A percentile compares a stretch with the other conserved stretches of the same genome.
Evolutionary conservation across 2,888 invertebrate species (phyloP).

Genomic region (Xiphydria camelus): DNA sequence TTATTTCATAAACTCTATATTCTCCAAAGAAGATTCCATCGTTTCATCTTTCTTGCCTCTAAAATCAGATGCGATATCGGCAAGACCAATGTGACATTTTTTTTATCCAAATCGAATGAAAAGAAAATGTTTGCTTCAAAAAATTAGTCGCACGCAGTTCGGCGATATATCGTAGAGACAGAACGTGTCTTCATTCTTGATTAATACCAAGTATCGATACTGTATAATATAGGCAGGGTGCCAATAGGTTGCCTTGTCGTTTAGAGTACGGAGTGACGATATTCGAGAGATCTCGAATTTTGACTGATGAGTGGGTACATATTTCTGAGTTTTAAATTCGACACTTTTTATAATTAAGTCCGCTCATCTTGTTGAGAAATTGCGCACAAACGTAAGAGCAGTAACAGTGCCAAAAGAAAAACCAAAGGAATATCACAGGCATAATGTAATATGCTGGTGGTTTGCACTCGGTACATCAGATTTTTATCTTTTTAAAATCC

Average conservation of each 20-base stretch:
- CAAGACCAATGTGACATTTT: too few relatives aligned
- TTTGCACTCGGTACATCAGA: background rate
- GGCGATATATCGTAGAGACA: too few relatives aligned
- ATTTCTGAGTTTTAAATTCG: background rate
- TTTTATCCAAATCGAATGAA: too few relatives aligned
- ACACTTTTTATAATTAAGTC: background rate
- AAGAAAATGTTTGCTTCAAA: too few relatives aligned
- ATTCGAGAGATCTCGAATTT: background rate
- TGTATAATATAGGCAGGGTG: too few relatives aligned
- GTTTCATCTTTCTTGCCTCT: too few relatives aligned
- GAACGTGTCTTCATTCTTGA: background rate
- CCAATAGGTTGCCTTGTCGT: background rate
- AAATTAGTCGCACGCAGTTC: too few relatives aligned
- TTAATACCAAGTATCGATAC: background rate
- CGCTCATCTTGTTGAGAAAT: background rate
- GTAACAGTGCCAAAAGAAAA: constrained; percentile 6
- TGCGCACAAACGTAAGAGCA: constrained; percentile 1
- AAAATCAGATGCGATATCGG: too few relatives aligned
- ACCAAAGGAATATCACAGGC: background rate
- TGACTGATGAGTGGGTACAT: background rate
- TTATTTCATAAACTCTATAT: too few relatives aligned
- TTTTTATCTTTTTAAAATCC: constrained; percentile 7
- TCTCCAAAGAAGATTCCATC: too few relatives aligned
- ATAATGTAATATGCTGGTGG: background rate
- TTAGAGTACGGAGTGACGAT: background rate